Base-by-base conservation (phyloP, 2,888 invertebrate species). In the Heteromyza rotundicornis region DNA sequence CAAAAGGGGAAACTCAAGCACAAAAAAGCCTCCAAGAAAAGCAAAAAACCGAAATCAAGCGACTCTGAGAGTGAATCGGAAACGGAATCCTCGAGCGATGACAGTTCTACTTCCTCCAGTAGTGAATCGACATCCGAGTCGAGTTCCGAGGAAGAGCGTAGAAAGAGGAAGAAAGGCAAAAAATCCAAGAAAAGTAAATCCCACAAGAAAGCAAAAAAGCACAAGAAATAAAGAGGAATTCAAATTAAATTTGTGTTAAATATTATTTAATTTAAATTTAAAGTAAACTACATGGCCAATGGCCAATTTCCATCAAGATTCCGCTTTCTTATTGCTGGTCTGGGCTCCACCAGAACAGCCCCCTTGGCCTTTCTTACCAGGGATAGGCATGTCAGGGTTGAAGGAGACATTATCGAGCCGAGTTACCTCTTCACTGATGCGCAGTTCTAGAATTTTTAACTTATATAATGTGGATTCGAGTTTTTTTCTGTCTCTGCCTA, bases 401-500 rank as follows among this genome's bases (percentile, higher is more conserved):
- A 84, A 89, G 1, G 87, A 85, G 2, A 87, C 84, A 81, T 92
- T 92, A 27, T 90, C 89, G 17, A 82, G 58, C 0, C 77, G 72
- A 2, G 81, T 79, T 2, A 73, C 72, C 35, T 80, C 82, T 8
- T 77, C 71, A 1, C 75, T 77, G n/a, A 82, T 76, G 1, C 76
- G 76, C 7, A 79, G 64, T 57, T 79, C 82, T 81, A 52, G 17
- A n/a, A 23, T 22, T 27, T n/a, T n/a, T n/a, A 12, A 24, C 32
- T 49, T 44, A n/a, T 3, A 22, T 23, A 22, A 20, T 36, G 32
- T 23, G 14, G 32, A 17, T 52, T 32, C 14, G 17, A 10, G 23
- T 57, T 17, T 32, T 12, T 2, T 19, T 60, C 7, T 53, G n/a
- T n/a, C n/a, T n/a, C n/a, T n/a, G n/a, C n/a, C 24, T 19, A 44